Percentiles rank a stretch among this genome's conserved stretches.
These are phyloP conservation scores for Amazona finschi DNA, from an alignment of 2,797 vertebrate genomes.

Conservation along the genomic window DNA sequence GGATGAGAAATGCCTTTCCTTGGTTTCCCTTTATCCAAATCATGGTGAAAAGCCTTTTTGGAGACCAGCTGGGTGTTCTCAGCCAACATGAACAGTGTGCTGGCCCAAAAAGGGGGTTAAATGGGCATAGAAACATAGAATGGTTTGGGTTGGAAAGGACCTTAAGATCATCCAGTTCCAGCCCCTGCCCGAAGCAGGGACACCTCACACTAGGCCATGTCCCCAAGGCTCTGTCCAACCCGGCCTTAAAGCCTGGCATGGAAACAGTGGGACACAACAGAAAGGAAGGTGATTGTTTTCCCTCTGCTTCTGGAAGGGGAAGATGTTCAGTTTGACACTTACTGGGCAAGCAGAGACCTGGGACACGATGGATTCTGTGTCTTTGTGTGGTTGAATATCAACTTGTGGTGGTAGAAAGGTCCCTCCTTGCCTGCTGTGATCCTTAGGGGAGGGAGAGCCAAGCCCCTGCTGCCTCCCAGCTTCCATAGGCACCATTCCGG, in stretches of 20 bases:
- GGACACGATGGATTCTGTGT: fast-evolving
- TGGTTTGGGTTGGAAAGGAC: too few species aligned
- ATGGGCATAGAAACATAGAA: background rate
- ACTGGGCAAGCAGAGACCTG: background rate
- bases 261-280: background rate
- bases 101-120: background rate
- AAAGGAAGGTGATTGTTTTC: background rate
- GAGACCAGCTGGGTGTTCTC: fast-evolving
- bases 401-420: background rate
- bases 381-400: background rate
- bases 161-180: too few species aligned
- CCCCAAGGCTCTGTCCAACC: background rate
- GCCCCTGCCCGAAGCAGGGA: too few species aligned
- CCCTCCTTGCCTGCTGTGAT: background rate
- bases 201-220: background rate
- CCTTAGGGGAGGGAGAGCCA: fast-evolving
- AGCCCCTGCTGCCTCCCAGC: background rate
- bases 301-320: background rate
- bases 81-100: fast-evolving
- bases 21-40: fast-evolving
- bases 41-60: fast-evolving
- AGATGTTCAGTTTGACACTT: background rate
- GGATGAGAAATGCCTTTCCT: background rate
- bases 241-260: background rate
- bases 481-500: fast-evolving